Evolutionary conservation across 2,888 invertebrate genomes (phyloP).

Genomic region (Lycophotia porphyrea): DNA sequence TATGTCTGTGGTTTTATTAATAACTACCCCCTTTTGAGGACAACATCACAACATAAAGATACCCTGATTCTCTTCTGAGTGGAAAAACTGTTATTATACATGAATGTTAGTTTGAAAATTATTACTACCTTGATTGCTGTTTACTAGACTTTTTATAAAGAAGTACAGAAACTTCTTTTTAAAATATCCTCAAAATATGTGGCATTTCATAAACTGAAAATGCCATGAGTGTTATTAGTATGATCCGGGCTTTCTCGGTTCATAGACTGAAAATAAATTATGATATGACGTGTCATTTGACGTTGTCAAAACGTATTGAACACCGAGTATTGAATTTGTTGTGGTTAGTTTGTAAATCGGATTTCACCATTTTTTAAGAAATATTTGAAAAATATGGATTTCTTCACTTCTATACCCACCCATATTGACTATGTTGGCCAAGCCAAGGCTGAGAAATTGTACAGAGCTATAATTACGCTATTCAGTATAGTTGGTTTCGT

Average conservation of each 20-base stretch:
- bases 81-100: not conserved
- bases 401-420: constrained; percentile 87
- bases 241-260: constrained; percentile 2
- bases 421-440: constrained; percentile 96
- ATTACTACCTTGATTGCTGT: too few species aligned
- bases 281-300: constrained; percentile 57
- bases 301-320: constrained; percentile 58
- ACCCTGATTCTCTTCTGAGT: not conserved
- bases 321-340: constrained; percentile 48
- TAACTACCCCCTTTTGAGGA: not conserved
- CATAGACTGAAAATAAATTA: too few species aligned
- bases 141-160: not conserved
- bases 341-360: constrained; percentile 46
- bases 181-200: not conserved
- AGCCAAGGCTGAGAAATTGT: constrained; percentile 96
- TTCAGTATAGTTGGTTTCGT: constrained; percentile 97
- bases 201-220: not conserved
- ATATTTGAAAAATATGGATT: constrained; percentile 80
- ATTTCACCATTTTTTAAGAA: constrained; percentile 21
- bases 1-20: not conserved
- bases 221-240: not conserved
- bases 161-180: too few species aligned
- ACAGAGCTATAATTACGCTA: constrained; percentile 96
- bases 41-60: not conserved
- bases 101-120: too few species aligned